These are phyloP conservation scores for Eidolon helvum DNA, from an alignment of 2,113 vertebrate genomes.

Conservation along the genomic window DNA sequence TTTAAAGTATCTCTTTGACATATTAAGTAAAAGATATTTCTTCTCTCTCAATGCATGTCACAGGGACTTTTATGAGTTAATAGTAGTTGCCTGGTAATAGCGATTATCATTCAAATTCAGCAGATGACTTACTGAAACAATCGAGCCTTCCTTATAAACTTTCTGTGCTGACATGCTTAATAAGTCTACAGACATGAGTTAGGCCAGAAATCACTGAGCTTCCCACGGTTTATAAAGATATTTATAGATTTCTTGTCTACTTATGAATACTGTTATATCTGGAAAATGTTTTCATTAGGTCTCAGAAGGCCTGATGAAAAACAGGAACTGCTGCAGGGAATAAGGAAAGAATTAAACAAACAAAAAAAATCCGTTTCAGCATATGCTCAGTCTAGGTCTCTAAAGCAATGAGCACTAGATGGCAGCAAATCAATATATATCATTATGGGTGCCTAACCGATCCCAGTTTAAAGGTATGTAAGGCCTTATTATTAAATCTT, in stretches of 20 bases:
- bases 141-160: neutral
- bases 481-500: neutral
- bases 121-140: neutral
- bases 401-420: slow-evolving; percentile 42
- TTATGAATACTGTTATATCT: neutral
- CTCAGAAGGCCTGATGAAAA: neutral
- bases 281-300: neutral
- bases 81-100: neutral
- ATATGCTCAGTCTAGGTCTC: neutral
- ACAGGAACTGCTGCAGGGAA: neutral
- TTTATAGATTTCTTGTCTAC: neutral
- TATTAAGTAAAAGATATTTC: neutral
- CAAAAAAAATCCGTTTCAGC: neutral
- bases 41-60: neutral
- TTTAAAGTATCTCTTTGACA: neutral
- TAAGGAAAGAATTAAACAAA: neutral
- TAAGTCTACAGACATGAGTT: neutral
- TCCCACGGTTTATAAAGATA: neutral
- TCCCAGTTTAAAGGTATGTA: neutral
- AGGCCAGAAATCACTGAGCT: neutral
- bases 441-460: neutral
- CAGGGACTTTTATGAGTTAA: neutral
- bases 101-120: neutral
- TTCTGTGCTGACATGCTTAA: neutral
- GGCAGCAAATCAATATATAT: slow-evolving; percentile 21